Base-by-base conservation (phyloP, 1,140 invertebrate species). In the Pseudomyrmex cubaensis region DNA sequence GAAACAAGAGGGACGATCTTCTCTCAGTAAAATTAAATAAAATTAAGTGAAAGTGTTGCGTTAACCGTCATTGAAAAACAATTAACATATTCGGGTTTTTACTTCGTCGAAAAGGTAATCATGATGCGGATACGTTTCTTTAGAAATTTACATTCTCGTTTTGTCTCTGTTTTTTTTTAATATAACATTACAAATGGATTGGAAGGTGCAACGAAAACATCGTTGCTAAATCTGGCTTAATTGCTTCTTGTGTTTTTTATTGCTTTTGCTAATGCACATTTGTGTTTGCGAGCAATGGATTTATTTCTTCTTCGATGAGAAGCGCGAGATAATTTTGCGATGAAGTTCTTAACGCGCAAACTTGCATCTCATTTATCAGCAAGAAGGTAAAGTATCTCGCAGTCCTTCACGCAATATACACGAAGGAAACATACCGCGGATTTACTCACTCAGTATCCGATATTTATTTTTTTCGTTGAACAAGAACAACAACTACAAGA, bases 361-460 rank as follows among this genome's bases (percentile, higher is more conserved):
- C 61, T 64, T 66, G 48, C 46, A 66, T 76, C 73, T 62, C 48
- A 46, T 76, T 76, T 76, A 76, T 64, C 62, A 64, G 22, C 61
- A 76, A 76, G 46, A 66, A 64, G 46, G 17, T 64, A 44, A 76
- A 25, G 3, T 22, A 35, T 15, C 22, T 35, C 35, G 35, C 5
- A 35, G 35, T 25, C 25, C 25, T 25, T 25, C 25, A 2, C 25
- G 25, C 25, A 25, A 25, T 25, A 25, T 25, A 25, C 25, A 25
- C 25, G 3, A 25, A 25, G 3, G 0, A 5, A 25, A 25, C 3
- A 25, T 25, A 25, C 0, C 25, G 25, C 25, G 25, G 25, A 25
- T 25, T 25, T 25, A 25, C 3, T 25, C 25, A 25, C 25, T 25
- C 25, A 25, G 25, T 2, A 25, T 25, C 3, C 0, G 25, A 25